phyloP scores from a whole-genome alignment of 2,888 invertebrate genomes.

The Gryllus longicercus region DNA sequence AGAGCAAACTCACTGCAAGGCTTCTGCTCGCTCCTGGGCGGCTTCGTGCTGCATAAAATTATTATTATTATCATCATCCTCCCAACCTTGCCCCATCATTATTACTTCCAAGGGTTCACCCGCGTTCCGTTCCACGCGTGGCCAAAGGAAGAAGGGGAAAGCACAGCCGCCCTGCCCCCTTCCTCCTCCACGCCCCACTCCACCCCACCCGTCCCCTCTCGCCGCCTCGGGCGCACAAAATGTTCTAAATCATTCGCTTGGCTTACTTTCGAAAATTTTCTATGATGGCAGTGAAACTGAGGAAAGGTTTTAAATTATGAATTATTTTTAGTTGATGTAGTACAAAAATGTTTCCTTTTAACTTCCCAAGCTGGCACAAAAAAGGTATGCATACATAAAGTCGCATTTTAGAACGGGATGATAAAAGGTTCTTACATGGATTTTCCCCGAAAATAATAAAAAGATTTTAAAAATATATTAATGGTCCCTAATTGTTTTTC shows the following conservation, averaged over 20 bases:
- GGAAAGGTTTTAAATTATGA: constrained; percentile 19
- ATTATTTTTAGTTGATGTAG: constrained; percentile 23
- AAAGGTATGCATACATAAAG: constrained; percentile 11
- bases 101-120: background rate
- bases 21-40: background rate
- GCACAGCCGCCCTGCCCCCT: background rate
- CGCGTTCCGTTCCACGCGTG: background rate
- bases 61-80: constrained; percentile 21
- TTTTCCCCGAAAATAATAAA: background rate
- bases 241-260: constrained; percentile 22
- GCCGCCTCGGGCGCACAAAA: background rate
- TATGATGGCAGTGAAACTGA: background rate
- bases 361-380: background rate
- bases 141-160: background rate
- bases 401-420: background rate
- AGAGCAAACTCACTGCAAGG: background rate
- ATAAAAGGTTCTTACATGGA: constrained; percentile 2
- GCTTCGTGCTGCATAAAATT: background rate
- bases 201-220: no score
- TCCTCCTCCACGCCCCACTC: background rate
- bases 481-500: constrained; percentile 17
- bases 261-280: constrained; percentile 19
- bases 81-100: background rate
- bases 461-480: background rate
- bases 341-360: constrained; percentile 12